phyloP scores from a whole-genome alignment of 2,888 invertebrate species.

The Hirtodrosophila confusa region DNA sequence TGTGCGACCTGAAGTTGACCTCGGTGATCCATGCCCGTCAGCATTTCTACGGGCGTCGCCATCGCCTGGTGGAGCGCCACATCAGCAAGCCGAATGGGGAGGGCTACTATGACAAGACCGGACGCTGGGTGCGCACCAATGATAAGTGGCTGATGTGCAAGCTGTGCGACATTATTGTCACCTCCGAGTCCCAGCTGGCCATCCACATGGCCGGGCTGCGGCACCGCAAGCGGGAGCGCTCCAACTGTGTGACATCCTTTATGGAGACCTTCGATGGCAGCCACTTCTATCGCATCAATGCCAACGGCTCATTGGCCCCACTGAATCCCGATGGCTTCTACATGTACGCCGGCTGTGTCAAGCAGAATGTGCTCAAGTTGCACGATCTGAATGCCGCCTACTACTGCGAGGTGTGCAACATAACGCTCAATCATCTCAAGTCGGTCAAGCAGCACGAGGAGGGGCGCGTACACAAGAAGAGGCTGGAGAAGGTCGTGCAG shows the following conservation, averaged over 20 bases:
- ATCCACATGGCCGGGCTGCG: constrained; percentile 61
- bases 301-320: constrained; percentile 48
- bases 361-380: constrained; percentile 28
- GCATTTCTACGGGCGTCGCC: constrained; percentile 66
- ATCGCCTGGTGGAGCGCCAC: constrained; percentile 56
- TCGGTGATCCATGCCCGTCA: constrained; percentile 62
- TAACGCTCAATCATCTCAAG: constrained; percentile 63
- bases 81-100: constrained; percentile 46
- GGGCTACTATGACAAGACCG: constrained; percentile 50
- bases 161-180: constrained; percentile 65
- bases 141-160: constrained; percentile 59
- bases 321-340: constrained; percentile 48
- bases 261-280: constrained; percentile 36
- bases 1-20: constrained; percentile 67
- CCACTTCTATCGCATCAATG: constrained; percentile 50
- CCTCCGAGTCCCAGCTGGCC: constrained; percentile 66
- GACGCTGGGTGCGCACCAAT: constrained; percentile 68
- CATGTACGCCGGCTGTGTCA: constrained; percentile 4
- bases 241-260: background rate
- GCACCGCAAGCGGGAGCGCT: constrained; percentile 54
- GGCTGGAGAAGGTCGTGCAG: constrained; percentile 19
- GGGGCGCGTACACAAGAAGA: constrained; percentile 58
- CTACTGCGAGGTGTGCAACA: constrained; percentile 62
- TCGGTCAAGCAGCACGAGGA: constrained; percentile 65
- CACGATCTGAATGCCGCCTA: constrained; percentile 39